A percentile compares a stretch with the other conserved stretches of the same genome.
These are phyloP conservation scores for Scrobipalpa costella DNA, from an alignment of 2,888 invertebrate genomes.

Conservation along the genomic window DNA sequence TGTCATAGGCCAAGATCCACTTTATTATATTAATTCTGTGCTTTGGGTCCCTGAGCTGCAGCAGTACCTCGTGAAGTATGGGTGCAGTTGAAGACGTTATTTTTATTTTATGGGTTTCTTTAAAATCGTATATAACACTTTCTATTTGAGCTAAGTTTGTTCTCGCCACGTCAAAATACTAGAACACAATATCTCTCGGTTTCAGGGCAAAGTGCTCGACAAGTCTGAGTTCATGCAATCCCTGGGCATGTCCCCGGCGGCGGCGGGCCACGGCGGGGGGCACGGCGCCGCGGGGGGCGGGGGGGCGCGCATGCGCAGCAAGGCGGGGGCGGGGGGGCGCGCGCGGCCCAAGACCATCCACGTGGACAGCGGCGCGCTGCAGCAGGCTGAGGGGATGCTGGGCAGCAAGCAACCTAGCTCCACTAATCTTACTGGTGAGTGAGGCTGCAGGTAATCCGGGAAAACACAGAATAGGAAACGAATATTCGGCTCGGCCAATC, in stretches of 20 bases:
- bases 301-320: slow-evolving; percentile 64
- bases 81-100: no score
- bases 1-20: no score
- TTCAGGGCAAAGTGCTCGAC: slow-evolving; percentile 90
- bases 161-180: no score
- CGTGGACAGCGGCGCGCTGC: slow-evolving; percentile 90
- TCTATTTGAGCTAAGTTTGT: no score
- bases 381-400: slow-evolving; percentile 88
- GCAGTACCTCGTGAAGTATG: no score
- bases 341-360: slow-evolving; percentile 95
- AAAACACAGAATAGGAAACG: no score
- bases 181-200: no score
- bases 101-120: no score
- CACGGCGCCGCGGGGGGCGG: slow-evolving; percentile 55
- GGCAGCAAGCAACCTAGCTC: slow-evolving; percentile 90
- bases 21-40: no score
- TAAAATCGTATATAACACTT: no score
- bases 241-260: slow-evolving; percentile 58
- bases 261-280: slow-evolving; percentile 74
- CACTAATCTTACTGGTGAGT: slow-evolving; percentile 89
- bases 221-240: slow-evolving; percentile 77
- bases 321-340: slow-evolving; percentile 63
- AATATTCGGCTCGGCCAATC: no score
- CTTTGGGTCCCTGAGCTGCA: no score
- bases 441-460: neutral